Evolutionary conservation across 2,888 invertebrate genomes (phyloP).

Genomic region (Aelia acuminata): DNA sequence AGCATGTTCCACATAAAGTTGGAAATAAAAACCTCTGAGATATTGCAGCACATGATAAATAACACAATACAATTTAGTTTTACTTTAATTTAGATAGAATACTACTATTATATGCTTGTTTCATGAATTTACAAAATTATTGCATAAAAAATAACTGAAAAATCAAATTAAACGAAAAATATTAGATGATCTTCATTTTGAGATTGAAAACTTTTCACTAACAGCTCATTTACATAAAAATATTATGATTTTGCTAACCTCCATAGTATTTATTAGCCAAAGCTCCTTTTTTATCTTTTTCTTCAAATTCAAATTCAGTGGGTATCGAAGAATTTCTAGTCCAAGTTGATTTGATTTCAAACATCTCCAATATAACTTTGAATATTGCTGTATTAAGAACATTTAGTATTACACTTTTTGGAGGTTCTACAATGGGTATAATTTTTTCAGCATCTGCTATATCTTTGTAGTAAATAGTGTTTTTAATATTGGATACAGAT

Average conservation of each 20-base stretch:
- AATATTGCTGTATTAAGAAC: conserved; percentile 1
- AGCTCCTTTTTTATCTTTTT: background rate
- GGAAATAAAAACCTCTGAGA: too few species aligned
- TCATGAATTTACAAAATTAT: too few species aligned
- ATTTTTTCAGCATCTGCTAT: background rate
- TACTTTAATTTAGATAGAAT: too few species aligned
- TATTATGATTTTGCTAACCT: conserved; percentile 26
- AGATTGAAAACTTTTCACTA: background rate
- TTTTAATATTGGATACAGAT: background rate
- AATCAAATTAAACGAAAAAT: too few species aligned
- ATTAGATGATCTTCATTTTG: background rate
- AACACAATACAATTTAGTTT: too few species aligned
- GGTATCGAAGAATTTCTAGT: background rate
- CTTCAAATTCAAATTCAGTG: too few species aligned
- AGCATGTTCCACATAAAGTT: too few species aligned
- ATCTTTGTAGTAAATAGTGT: conserved; percentile 23
- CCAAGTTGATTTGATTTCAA: background rate
- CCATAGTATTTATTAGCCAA: conserved; percentile 27
- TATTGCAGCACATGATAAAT: too few species aligned
- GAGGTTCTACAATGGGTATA: background rate
- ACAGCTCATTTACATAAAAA: background rate
- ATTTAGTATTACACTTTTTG: background rate
- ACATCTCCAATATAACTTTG: background rate
- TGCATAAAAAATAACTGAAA: too few species aligned
- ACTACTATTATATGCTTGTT: too few species aligned